phyloP scores from a whole-genome alignment of 2,888 invertebrate genomes.

The Anthophora plumipes region DNA sequence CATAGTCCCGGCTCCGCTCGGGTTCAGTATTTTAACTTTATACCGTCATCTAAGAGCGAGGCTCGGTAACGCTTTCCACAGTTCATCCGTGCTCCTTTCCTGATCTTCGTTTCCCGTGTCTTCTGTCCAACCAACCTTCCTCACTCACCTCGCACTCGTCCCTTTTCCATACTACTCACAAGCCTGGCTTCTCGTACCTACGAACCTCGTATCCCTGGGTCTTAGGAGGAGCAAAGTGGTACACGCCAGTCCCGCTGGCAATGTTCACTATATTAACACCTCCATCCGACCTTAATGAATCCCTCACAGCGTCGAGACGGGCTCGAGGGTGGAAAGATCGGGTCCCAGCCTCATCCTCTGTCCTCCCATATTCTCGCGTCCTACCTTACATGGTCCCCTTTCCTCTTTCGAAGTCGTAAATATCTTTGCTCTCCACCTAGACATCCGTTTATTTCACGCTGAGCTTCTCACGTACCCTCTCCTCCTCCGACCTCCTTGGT shows the following conservation, averaged over 20 bases:
- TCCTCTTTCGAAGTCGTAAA: constrained; percentile 63
- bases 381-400: constrained; percentile 25
- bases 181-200: constrained; percentile 46
- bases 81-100: constrained; percentile 43
- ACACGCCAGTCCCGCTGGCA: constrained; percentile 74
- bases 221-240: constrained; percentile 71
- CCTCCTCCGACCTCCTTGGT: no score
- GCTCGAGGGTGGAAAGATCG: constrained; percentile 48
- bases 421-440: constrained; percentile 60
- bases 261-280: constrained; percentile 83
- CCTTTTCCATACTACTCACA: constrained; percentile 25
- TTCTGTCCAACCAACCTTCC: constrained; percentile 14
- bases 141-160: neutral
- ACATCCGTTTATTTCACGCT: constrained; percentile 49
- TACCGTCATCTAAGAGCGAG: constrained; percentile 72
- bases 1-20: constrained; percentile 57
- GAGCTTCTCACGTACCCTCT: constrained; percentile 24
- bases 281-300: constrained; percentile 83
- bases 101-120: constrained; percentile 44
- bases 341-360: constrained; percentile 7
- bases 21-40: constrained; percentile 78
- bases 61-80: constrained; percentile 46
- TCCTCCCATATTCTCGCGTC: constrained; percentile 30
- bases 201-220: constrained; percentile 68
- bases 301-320: constrained; percentile 71